These are phyloP conservation scores for Volucella zonaria DNA, from an alignment of 2,888 invertebrate species.

Conservation along the genomic window DNA sequence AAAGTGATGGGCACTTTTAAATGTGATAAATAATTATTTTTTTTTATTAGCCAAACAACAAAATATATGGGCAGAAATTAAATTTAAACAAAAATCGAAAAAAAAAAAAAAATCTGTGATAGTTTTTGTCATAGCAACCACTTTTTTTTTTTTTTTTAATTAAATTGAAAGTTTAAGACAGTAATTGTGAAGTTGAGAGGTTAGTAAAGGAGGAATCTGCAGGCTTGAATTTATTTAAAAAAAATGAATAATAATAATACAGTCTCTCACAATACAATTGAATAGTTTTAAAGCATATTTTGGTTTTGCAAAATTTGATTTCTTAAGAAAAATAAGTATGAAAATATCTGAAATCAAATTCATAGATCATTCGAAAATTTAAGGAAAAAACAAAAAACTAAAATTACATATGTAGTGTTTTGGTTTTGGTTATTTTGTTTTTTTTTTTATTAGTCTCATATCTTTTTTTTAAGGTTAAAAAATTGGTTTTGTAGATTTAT, in stretches of 20 bases:
- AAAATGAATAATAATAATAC: slow-evolving; percentile 23
- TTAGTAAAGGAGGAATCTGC: slow-evolving; percentile 59
- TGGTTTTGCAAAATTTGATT: slow-evolving; percentile 54
- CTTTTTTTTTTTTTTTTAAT: slow-evolving; percentile 15
- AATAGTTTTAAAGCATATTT: slow-evolving; percentile 44
- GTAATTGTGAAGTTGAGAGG: slow-evolving; percentile 58
- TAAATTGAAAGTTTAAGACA: slow-evolving; percentile 59
- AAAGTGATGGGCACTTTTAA: slow-evolving; percentile 39
- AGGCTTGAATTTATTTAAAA: slow-evolving; percentile 55
- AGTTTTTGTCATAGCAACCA: slow-evolving; percentile 40
- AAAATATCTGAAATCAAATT: slow-evolving; percentile 59
- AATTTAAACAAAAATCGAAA: not conserved
- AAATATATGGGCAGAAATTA: slow-evolving; percentile 22
- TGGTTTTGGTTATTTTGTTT: slow-evolving; percentile 11
- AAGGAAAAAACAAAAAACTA: slow-evolving; percentile 23
- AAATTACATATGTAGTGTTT: slow-evolving; percentile 46
- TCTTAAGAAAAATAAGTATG: slow-evolving; percentile 39
- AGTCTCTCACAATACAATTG: slow-evolving; percentile 60
- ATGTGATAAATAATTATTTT: not conserved
- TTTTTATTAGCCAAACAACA: slow-evolving; percentile 13
- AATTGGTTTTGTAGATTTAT: slow-evolving; percentile 55
- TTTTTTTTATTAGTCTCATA: slow-evolving; percentile 21
- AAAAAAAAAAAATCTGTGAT: slow-evolving; percentile 16
- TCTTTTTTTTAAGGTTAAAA: slow-evolving; percentile 40
- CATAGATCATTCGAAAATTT: slow-evolving; percentile 64